Conservation (phyloP, 2,113 vertebrate genomes). For the Psilopogon haemacephalus region DNA sequence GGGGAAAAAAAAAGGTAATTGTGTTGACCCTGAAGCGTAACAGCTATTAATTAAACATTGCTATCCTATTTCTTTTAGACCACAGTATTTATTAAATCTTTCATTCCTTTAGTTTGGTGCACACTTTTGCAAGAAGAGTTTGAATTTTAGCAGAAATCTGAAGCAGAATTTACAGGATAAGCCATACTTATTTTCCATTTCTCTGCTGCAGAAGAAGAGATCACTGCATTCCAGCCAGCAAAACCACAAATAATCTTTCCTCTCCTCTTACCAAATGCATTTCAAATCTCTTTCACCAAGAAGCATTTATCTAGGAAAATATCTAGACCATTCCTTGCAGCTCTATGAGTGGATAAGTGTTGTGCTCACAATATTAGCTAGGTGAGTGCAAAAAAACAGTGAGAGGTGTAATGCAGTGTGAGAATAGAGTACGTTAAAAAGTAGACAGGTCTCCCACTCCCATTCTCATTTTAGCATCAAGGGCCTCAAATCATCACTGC, state of each 20-base stretch:
- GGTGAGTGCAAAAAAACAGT: neutral
- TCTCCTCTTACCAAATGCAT: neutral
- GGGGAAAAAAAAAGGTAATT: conserved; percentile 49
- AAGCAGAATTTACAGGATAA: conserved; percentile 28
- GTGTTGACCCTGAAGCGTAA: conserved; percentile 31
- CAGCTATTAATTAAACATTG: conserved; percentile 57
- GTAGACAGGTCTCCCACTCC: neutral
- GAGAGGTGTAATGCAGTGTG: neutral
- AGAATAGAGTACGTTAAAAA: neutral
- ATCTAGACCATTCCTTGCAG: neutral
- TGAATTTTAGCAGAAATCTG: neutral
- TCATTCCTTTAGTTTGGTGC: conserved; percentile 37
- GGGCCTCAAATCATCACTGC: neutral
- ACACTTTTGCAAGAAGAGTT: neutral
- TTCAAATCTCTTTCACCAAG: neutral
- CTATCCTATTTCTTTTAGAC: conserved; percentile 53
- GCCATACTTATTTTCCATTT: neutral
- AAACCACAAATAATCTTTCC: neutral
- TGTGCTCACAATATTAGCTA: neutral
- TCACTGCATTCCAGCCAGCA: neutral
- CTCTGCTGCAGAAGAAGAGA: neutral
- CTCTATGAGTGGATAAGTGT: neutral
- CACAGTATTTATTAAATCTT: conserved; percentile 46
- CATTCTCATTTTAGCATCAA: neutral
- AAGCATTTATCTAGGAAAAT: conserved; percentile 2